Evolutionary conservation across 2,797 vertebrate species (phyloP).

Genomic region (Menidia menidia): DNA sequence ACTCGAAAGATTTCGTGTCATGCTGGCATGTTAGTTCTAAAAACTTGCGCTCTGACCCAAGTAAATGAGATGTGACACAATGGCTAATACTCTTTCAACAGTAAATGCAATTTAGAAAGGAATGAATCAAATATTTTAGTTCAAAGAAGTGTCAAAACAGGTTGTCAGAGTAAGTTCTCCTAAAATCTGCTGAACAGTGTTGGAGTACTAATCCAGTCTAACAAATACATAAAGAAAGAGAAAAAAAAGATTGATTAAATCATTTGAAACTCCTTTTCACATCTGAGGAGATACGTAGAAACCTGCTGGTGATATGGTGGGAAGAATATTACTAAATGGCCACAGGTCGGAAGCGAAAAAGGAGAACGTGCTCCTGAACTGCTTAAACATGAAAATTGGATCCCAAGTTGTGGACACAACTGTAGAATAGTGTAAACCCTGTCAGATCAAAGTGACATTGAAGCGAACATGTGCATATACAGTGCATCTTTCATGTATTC

Average conservation of each 20-base stretch:
- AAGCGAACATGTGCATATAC: neutral
- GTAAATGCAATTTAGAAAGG: conserved; percentile 47
- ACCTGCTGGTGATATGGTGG: neutral
- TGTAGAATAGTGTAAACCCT: neutral
- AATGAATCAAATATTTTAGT: conserved; percentile 33
- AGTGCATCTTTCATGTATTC: neutral
- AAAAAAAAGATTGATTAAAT: neutral
- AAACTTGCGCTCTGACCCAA: conserved; percentile 18
- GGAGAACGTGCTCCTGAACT: neutral
- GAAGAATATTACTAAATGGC: neutral
- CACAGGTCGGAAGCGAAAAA: neutral
- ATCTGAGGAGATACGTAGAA: too few species aligned
- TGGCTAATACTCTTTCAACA: conserved; percentile 41
- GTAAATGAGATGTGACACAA: conserved; percentile 34
- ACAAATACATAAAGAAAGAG: neutral
- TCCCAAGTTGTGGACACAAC: neutral
- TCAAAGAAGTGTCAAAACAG: conserved; percentile 36
- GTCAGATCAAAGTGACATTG: neutral
- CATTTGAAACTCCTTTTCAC: too few species aligned
- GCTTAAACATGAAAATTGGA: neutral
- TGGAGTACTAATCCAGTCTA: conserved; percentile 19
- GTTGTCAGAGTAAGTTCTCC: conserved; percentile 20
- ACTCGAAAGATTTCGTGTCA: conserved; percentile 11
- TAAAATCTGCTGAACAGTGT: conserved; percentile 20
- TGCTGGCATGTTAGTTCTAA: conserved; percentile 1